Conservation (phyloP, 2,113 vertebrate genomes). For the Tenrec ecaudatus region DNA sequence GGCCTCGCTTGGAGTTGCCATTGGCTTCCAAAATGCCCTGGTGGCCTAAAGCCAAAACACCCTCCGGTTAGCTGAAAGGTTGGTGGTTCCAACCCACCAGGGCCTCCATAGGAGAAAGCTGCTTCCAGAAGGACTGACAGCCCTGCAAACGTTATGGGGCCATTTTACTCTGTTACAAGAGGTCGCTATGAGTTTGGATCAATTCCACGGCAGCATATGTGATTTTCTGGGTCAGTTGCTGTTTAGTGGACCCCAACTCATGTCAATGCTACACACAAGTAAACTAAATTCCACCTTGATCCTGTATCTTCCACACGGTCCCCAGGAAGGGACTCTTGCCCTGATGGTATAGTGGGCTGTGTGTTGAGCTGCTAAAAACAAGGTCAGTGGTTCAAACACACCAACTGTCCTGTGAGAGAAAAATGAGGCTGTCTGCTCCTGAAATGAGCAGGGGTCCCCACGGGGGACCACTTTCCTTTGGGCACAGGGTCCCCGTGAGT, state of each 20-base stretch:
- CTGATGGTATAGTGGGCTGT: too few relatives aligned
- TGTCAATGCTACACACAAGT: too few relatives aligned
- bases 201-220: background rate
- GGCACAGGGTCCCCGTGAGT: too few relatives aligned
- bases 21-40: background rate
- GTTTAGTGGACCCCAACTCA: background rate
- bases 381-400: too few relatives aligned
- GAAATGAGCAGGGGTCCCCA: too few relatives aligned
- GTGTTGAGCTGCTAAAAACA: too few relatives aligned
- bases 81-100: background rate
- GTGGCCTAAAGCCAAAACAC: background rate
- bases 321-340: too few relatives aligned
- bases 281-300: too few relatives aligned
- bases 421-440: too few relatives aligned
- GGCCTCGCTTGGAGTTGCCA: background rate
- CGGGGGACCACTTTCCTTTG: too few relatives aligned
- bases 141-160: background rate
- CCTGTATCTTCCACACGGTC: too few relatives aligned
- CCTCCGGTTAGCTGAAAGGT: background rate
- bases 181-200: background rate
- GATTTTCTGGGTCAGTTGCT: background rate
- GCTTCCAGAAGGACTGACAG: background rate
- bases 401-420: too few relatives aligned
- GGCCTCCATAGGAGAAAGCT: background rate
- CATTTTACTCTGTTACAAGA: background rate